Evolutionary conservation across 2,888 invertebrate genomes (phyloP), one percentile per base, ranked within the genome.

Genomic region (Dicyrtomina minuta): DNA sequence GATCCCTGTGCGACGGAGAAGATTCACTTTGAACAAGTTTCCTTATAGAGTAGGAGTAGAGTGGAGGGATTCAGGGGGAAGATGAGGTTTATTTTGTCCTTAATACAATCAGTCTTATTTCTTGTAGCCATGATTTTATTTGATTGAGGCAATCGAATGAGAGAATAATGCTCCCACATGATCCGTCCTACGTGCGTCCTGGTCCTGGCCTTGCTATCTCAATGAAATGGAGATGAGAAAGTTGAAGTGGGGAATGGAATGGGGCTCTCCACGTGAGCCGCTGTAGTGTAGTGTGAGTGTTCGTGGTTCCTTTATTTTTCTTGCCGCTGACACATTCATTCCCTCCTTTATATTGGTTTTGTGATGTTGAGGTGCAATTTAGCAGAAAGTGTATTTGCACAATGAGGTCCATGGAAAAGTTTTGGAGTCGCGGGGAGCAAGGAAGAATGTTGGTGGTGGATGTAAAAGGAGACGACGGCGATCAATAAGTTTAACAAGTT

Each of bases 401-500:
- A 64, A 64, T 64, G 15, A 17, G 17, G 10, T 17, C 26, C 15
- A 27, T 5, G 20, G 56, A 17, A 33, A 20, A 58, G 41, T 20
- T 12, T 33, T 17, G 41, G 17, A n/a, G 13, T 46, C 5, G n/a
- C 12, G 3, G 46, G 43, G 43, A 41, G 43, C 8, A 13, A 41
- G 12, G 13, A 58, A 33, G 58, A 58, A 22, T 58, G 41, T 58
- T 58, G 17, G 58, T 27, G 22, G 56, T 27, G 22, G n/a, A n/a
- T n/a, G n/a, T n/a, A n/a, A n/a, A 33, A 13, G 13, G 53, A 58
- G 58, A 58, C n/a, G n/a, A 41, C 33, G 27, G 49, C 17, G 64
- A 64, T 64, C 64, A 64, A 64, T 64, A 64, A 10, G n/a, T 61
- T 61, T 61, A 64, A 46, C 64, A 64, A 60, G 43, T 62, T 61